Base-by-base conservation (phyloP, 2,113 vertebrate species). In the Tichodroma muraria region DNA sequence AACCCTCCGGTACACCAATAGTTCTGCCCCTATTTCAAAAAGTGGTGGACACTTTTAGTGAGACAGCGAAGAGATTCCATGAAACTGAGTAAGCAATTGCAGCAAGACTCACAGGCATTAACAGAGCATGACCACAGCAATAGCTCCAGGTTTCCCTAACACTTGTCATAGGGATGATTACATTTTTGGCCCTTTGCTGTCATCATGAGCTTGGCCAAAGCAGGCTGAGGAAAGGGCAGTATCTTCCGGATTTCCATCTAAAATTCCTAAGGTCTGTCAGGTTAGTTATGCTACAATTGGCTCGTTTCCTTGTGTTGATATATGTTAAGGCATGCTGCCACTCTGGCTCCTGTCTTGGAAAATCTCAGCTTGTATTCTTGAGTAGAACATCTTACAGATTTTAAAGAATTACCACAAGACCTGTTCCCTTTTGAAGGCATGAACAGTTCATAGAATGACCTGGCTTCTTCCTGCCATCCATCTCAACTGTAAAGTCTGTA, bases 261-360 rank as follows among this genome's bases (percentile, higher is more conserved):
- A 71, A 92, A 95, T 89, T 90, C 45, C 73, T 89, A 65, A 84
- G 53, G 65, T 37, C 77, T 92, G 20, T 52, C 84, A 63, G 80
- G 59, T 90, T 92, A 64, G 44, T 81, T 94, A 84, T 93, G 53
- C 86, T 89, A 6, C 53, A 86, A 90, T 9, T 69, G 57, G 70
- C 76, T 84, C 44, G 24, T 64, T 93, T 90, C 50, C 61, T 89
- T 44, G 30, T 90, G 77, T 79, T 90, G 69, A 90, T 92, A 92
- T 65, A 90, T 49, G 49, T 79, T 84, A 87, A 90, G 92, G 92
- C 86, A 57, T 40, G 31, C 65, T 95, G 86, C 86, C 90, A 81
- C 83, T 75, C 88, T 95, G 94, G 88, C 94, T 96, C 27, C 80
- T 65, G 37, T 76, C 70, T 95, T 87, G 94, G 94, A 97, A 97